phyloP scores from a whole-genome alignment of 2,888 invertebrate species.

The Oxytorus armatus region DNA sequence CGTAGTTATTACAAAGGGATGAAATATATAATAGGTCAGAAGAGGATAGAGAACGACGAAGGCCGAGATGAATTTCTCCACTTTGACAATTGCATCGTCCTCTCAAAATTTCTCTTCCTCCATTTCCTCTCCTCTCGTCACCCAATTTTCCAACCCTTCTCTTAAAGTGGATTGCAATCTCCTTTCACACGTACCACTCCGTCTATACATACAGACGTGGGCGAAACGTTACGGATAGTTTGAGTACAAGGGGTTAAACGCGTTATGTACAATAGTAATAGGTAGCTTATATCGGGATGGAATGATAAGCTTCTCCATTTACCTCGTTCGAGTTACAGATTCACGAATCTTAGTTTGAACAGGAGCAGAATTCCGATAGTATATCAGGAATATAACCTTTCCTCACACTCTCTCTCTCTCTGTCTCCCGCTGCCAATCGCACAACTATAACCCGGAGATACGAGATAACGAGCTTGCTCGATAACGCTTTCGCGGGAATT shows the following conservation, averaged over 20 bases:
- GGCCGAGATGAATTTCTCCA: constrained; percentile 5
- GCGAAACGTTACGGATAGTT: not conserved
- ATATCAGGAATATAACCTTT: constrained; percentile 17
- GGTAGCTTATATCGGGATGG: constrained; percentile 63
- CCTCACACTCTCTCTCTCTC: constrained; percentile 6
- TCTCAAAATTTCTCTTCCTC: not conserved
- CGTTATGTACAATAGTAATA: constrained; percentile 65
- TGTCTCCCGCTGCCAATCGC: not conserved
- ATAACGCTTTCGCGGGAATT: constrained; percentile 28
- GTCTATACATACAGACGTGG: not conserved
- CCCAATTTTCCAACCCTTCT: not conserved
- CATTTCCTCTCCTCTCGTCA: not conserved
- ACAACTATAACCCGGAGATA: not conserved
- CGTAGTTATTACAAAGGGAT: constrained; percentile 25
- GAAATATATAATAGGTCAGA: constrained; percentile 24
- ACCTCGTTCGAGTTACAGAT: constrained; percentile 46
- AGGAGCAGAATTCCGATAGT: constrained; percentile 35
- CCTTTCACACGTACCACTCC: constrained; percentile 7
- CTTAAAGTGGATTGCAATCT: not conserved
- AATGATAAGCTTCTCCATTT: constrained; percentile 66
- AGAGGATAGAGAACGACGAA: not conserved
- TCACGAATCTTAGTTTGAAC: constrained; percentile 66
- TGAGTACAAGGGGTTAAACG: constrained; percentile 39
- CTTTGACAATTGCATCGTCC: constrained; percentile 32
- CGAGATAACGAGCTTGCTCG: constrained; percentile 28